Conservation (phyloP, 2,797 vertebrate genomes). For the Sphenopsis melanotis region DNA sequence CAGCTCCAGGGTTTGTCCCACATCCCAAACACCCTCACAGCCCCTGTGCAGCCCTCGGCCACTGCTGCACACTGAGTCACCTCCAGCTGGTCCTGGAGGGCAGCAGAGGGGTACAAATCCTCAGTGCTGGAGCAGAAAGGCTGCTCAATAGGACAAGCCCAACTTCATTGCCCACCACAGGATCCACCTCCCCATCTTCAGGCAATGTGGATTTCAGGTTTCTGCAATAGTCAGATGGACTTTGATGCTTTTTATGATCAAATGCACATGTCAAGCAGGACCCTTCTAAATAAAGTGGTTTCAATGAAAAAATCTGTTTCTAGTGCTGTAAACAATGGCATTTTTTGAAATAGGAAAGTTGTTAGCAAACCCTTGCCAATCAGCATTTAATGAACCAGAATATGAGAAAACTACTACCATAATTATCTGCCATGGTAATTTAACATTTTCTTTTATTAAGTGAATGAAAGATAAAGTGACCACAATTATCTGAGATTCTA, state of each 20-base stretch:
- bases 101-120: fast-evolving
- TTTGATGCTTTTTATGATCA: background rate
- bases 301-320: background rate
- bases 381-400: background rate
- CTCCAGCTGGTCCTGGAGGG: fast-evolving
- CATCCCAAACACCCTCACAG: background rate
- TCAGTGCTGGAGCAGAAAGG: background rate
- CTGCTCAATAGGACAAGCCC: background rate
- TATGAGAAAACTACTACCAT: background rate
- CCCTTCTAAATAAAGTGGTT: background rate
- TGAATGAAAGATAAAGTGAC: background rate
- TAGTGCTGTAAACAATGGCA: background rate
- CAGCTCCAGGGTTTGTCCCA: background rate
- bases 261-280: background rate
- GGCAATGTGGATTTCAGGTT: background rate
- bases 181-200: background rate
- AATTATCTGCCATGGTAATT: background rate
- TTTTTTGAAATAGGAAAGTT: background rate
- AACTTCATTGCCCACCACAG: background rate
- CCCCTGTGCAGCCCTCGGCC: background rate
- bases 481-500: background rate
- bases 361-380: background rate
- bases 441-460: background rate
- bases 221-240: background rate
- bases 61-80: background rate